Evolutionary conservation across 2,113 vertebrate species (phyloP), one percentile per base, ranked within the genome.

Genomic region (Ageneiosus marmoratus): DNA sequence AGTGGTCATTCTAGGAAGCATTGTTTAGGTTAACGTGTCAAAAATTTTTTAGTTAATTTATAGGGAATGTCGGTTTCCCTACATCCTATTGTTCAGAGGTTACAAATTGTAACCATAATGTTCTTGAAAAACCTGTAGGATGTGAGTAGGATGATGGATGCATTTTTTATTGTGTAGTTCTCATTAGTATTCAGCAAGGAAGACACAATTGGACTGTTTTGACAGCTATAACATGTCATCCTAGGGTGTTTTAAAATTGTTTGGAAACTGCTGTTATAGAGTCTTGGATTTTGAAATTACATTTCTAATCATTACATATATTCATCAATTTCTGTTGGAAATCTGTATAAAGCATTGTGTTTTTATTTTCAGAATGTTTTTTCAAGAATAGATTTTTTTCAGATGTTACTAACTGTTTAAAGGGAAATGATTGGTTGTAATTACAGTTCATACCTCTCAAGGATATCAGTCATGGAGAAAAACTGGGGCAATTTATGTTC

Each of bases 171-270:
- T 85, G 77, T 87, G 88, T 89, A 89, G 44, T 73, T 78, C 88
- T 93, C 90, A 92, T 93, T 89, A 92, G 91, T 92, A 92, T 89
- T 92, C 84, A 91, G 91, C 77, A 86, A 89, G 89, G 87, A 92
- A 90, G 88, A 90, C 92, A 89, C 91, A 90, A 92, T 89, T 92
- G 90, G 91, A 89, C 74, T 75, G 85, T 91, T 86, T 91, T 92
- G 89, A 91, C 89, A 89, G 60, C 18, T 37, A 27, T 75, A 84
- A 62, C 70, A n/a, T 87, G 87, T 89, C 83, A 88, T 85, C 88
- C 86, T 79, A 63, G 58, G 83, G 80, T 89, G 77, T 85, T 78
- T 87, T 83, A 84, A 80, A 74, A 74, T 89, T n/a, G 86, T 86
- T 86, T 89, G 85, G 63, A 55, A 92, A 80, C 86, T 88, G 88